Evolutionary conservation across 1,140 invertebrate species (phyloP).

Genomic region (Plodia interpunctella): DNA sequence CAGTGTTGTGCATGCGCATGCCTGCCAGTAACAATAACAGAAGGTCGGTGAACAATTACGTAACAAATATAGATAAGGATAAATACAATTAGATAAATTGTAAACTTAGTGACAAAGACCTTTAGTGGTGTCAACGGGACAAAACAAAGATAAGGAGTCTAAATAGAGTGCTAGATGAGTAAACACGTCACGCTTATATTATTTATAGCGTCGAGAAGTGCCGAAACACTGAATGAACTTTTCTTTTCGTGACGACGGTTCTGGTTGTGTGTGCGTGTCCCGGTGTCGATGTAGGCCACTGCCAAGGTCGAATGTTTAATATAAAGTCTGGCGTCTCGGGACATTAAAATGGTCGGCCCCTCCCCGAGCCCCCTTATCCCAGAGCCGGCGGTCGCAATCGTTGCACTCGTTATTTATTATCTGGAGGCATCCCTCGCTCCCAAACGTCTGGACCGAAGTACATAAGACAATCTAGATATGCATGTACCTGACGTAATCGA

Average conservation of each 20-base stretch:
- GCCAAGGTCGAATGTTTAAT: constrained; percentile 76
- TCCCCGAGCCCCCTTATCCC: constrained; percentile 58
- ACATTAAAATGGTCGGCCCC: constrained; percentile 75
- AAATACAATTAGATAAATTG: constrained; percentile 25
- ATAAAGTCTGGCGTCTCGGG: constrained; percentile 75
- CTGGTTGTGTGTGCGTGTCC: constrained; percentile 67
- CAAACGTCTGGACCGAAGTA: constrained; percentile 22
- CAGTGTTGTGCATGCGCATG: constrained; percentile 14
- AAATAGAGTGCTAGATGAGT: constrained; percentile 37
- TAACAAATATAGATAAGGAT: constrained; percentile 23
- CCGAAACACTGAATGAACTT: constrained; percentile 68
- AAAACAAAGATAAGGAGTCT: constrained; percentile 35
- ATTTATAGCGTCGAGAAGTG: constrained; percentile 64
- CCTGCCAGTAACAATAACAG: constrained; percentile 13
- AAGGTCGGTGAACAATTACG: constrained; percentile 16
- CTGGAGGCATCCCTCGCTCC: constrained; percentile 56
- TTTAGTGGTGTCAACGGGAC: constrained; percentile 25
- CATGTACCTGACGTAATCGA: constrained; percentile 7
- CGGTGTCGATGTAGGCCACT: constrained; percentile 72
- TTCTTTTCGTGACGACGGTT: constrained; percentile 67
- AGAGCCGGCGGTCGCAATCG: constrained; percentile 66
- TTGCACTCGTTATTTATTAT: constrained; percentile 76
- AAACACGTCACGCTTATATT: constrained; percentile 61
- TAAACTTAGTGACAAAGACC: constrained; percentile 23
- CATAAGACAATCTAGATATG: neutral